phyloP scores from a whole-genome alignment of 2,797 vertebrate species.

The Coccyzus lansbergi region DNA sequence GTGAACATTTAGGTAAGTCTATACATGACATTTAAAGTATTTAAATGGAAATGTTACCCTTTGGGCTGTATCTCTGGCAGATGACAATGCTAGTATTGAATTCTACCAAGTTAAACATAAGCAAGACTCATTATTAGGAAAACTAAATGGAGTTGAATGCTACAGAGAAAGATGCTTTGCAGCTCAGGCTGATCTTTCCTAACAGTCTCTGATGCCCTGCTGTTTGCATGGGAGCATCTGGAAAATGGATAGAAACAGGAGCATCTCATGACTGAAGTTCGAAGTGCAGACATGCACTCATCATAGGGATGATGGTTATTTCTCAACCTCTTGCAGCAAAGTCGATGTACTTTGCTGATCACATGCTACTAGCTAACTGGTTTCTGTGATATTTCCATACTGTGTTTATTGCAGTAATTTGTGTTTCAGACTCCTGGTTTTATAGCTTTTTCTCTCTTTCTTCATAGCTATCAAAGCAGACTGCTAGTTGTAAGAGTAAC shows the following conservation, averaged over 20 bases:
- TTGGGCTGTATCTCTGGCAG: not conserved
- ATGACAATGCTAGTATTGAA: not conserved
- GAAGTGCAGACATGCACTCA: not conserved
- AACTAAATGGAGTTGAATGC: not conserved
- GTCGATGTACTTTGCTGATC: not conserved
- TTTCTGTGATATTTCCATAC: not conserved
- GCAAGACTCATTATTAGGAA: not conserved
- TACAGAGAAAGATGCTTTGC: not conserved
- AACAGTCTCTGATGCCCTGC: not conserved
- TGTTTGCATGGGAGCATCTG: not conserved
- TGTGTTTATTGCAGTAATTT: not conserved
- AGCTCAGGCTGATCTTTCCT: not conserved
- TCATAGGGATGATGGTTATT: not conserved
- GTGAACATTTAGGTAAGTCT: not conserved
- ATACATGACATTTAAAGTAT: not conserved
- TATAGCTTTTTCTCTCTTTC: not conserved
- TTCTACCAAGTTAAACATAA: constrained; percentile 6
- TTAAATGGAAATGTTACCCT: not conserved
- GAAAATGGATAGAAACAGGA: not conserved
- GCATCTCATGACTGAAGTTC: not conserved
- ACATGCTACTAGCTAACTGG: not conserved
- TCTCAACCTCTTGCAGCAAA: not conserved
- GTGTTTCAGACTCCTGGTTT: not conserved
- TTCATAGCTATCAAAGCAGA: not conserved
- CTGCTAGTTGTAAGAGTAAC: not conserved